Evolutionary conservation across 2,113 vertebrate genomes (phyloP), one percentile per base, ranked within the genome.

Genomic region (Struthidea cinerea): DNA sequence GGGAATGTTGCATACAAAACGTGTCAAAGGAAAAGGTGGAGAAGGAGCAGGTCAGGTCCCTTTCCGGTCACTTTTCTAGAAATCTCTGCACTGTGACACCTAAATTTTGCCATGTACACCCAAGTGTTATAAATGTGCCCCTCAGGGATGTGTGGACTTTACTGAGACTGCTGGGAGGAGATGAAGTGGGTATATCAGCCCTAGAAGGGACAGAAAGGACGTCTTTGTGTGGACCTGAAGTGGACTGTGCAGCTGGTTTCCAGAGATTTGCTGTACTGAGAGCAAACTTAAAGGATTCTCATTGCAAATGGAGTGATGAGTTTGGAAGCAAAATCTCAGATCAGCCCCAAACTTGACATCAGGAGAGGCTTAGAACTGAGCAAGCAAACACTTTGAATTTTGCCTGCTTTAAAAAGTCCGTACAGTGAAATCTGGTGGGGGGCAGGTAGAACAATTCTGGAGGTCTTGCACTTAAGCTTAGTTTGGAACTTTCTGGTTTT

Each of bases 71-170:
- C 15, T 39, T 55, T 26, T 39, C 16, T 9, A 16, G 52, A 33
- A 64, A 16, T 4, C 39, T 55, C 27, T 60, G 11, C 5, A 0
- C 53, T 46, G 19, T 7, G 41, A 41, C 22, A 33, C 19, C 33
- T 8, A 0, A 4, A 0, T 42, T 78, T 71, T 49, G 24, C 42
- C 61, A 24, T 30, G 12, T 12, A 12, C 1, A 7, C 9, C 8
- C 19, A 16, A 12, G 7, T 1, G 6, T 37, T 44, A 2, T 4
- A 16, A 32, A 16, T 0, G 3, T 39, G 33, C 11, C 26, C n/a
- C 24, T 53, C 42, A 24, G 37, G 59, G 50, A 33, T 44, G 7
- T 12, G 17, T 32, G 68, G 19, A 3, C 27, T 71, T 39, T 1
- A 9, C 18, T 52, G 64, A 68, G 44, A 7, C 22, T 60, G 35